Evolutionary conservation across 2,888 invertebrate species (phyloP).

Genomic region (Brachylomia viminalis): DNA sequence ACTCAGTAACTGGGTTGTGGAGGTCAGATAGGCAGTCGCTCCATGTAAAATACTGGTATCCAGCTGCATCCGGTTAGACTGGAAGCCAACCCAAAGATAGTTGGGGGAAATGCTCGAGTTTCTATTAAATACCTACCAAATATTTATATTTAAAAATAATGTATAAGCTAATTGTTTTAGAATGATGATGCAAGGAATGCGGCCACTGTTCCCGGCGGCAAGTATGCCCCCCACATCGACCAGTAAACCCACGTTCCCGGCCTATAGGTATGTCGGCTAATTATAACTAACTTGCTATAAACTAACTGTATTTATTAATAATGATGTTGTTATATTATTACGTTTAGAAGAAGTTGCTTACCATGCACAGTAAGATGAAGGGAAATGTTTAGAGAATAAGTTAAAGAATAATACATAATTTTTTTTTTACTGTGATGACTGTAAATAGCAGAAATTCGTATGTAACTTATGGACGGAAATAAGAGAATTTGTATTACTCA

Average conservation of each 20-base stretch:
- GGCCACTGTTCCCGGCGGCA: conserved; percentile 96
- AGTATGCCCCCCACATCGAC: conserved; percentile 92
- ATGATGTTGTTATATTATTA: background rate
- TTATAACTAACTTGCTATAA: conserved; percentile 11
- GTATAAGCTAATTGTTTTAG: conserved; percentile 70
- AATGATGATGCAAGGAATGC: conserved; percentile 90
- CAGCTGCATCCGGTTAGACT: too few species aligned
- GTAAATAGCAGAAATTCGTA: background rate
- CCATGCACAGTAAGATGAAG: background rate
- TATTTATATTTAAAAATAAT: conserved; percentile 12
- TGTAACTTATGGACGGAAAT: conserved; percentile 6
- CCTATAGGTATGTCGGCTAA: conserved; percentile 91
- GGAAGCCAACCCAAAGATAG: too few species aligned
- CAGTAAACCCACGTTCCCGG: conserved; percentile 94
- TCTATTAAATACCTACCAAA: background rate
- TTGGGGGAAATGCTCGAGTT: too few species aligned
- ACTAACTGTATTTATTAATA: conserved; percentile 3
- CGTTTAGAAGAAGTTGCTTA: background rate
- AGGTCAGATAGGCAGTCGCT: too few species aligned
- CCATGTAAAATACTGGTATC: too few species aligned
- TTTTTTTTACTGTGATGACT: background rate
- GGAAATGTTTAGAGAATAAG: background rate
- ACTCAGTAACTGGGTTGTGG: too few species aligned
- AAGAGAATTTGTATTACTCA: conserved; percentile 7
- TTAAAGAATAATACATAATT: background rate